Base-by-base conservation (phyloP, 2,113 vertebrate genomes). In the Mastomys natalensis region DNA sequence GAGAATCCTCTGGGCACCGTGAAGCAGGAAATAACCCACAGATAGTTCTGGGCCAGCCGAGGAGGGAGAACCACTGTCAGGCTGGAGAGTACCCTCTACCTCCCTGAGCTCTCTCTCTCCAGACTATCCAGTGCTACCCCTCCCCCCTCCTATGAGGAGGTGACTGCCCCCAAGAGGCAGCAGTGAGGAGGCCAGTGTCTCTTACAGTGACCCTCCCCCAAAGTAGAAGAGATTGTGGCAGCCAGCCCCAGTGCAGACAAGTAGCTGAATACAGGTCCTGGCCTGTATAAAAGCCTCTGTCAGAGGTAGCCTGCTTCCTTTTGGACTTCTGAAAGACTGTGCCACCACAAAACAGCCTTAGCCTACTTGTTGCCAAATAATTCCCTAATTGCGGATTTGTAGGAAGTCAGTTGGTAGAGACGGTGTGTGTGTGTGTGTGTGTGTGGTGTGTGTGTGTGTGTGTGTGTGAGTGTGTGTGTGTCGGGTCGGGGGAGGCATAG, bases 191-290 rank as follows among this genome's bases (percentile, higher is more conserved):
- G 98, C 98, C 86, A 98, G 98, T 1, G 19, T 98, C 70, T 98
- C 99, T 66, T 99, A 99, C 96, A 99, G 93, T 0, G 99, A 99
- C 64, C 99, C 99, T 0, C 99, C 99, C 0, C 99, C 99, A 29
- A 99, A 99, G 96, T 99, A 99, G 99, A 99, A 89, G 99, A 99
- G 98, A 99, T 99, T 5, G 98, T 99, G 96, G 98, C 98, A 0
- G 3, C 90, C 73, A 97, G 92, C 91, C 90, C 98, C 1, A 94
- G 78, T 0, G 2, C 0, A 0, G 98, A 96, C 86, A 99, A 98
- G 91, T 98, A 98, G 93, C 0, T 26, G 95, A 0, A 45, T 34
- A 16, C 5, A 11, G 40, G 89, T 1, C n/a, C 85, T 45, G 51
- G 9, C 26, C 94, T 2, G 34, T 5, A 51, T 22, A 1, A 90